Evolutionary conservation across 2,113 vertebrate species (phyloP).

Genomic region (Mobula hypostoma): DNA sequence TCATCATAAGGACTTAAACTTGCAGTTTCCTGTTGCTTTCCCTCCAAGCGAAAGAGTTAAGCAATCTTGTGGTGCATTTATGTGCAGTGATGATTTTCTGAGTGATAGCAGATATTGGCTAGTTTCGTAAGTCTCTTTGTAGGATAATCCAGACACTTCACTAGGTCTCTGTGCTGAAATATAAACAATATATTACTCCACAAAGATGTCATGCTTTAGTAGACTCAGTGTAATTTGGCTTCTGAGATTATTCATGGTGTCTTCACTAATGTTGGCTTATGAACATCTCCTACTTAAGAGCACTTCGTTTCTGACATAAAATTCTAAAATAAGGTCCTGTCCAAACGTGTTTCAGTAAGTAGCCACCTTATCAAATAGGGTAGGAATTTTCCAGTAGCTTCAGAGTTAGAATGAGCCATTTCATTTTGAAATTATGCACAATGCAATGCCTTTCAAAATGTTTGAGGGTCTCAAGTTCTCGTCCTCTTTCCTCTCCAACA

Average conservation of each 20-base stretch:
- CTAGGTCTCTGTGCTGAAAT: neutral
- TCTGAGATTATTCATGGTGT: neutral
- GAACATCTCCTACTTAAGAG: neutral
- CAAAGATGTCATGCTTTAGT: neutral
- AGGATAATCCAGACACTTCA: neutral
- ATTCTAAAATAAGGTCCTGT: no score
- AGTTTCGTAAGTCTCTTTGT: neutral
- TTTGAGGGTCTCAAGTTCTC: neutral
- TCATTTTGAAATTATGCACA: no score
- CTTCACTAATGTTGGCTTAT: neutral
- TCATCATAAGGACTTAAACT: no score
- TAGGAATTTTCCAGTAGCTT: no score
- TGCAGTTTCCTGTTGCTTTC: no score
- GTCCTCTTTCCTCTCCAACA: neutral
- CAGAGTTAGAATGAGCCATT: no score
- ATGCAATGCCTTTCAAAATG: no score
- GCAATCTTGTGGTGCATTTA: no score
- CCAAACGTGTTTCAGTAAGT: no score
- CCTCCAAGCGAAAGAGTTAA: no score
- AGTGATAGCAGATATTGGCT: neutral
- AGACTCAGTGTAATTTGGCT: neutral
- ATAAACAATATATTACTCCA: neutral
- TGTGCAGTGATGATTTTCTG: neutral
- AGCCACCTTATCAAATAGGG: no score
- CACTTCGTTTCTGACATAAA: no score